phyloP scores from a whole-genome alignment of 2,113 vertebrate genomes.

The Dicerorhinus sumatrensis region DNA sequence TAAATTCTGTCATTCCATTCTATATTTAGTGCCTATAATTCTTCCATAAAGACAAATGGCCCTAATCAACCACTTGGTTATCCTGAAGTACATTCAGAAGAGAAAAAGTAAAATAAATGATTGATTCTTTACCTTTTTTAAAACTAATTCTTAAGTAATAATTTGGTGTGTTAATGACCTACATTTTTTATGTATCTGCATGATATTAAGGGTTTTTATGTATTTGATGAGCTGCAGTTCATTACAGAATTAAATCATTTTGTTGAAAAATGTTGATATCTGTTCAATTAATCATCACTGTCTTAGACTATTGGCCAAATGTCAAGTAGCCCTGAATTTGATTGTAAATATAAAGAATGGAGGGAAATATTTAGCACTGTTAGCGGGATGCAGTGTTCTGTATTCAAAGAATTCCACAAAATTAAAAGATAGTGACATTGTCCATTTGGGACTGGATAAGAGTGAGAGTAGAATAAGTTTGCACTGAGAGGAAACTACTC shows the following conservation, averaged over 20 bases:
- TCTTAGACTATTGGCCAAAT: neutral
- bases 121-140: neutral
- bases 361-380: neutral
- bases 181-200: neutral
- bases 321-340: neutral
- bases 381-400: neutral
- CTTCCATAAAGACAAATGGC: neutral
- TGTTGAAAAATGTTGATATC: neutral
- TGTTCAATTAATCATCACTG: neutral
- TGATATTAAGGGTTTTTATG: neutral
- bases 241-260: neutral
- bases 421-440: neutral
- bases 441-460: neutral
- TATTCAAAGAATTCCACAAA: neutral
- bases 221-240: neutral
- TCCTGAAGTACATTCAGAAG: neutral
- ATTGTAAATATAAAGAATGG: neutral
- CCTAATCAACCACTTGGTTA: neutral
- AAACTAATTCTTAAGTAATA: neutral
- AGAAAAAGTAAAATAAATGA: neutral
- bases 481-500: neutral
- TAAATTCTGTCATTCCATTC: neutral
- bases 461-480: neutral
- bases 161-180: neutral
- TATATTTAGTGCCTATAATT: neutral